Percentiles rank a stretch among this genome's conserved stretches.
Evolutionary conservation across 2,888 invertebrate genomes (phyloP).

Genomic region (Phytoseiulus persimilis): DNA sequence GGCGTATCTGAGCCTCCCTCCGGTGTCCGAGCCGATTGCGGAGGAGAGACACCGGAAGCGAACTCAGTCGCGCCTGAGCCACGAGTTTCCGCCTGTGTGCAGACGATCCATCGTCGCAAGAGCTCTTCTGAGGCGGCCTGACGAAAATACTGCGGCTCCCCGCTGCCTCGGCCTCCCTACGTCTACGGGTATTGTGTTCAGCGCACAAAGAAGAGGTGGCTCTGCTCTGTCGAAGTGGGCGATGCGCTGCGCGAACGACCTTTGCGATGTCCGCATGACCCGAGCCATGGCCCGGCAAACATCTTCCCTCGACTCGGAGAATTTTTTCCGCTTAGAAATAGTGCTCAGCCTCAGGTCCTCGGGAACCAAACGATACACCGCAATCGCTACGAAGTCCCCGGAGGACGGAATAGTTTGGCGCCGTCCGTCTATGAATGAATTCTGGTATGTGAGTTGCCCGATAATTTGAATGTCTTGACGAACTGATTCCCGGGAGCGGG

Average conservation of each 20-base stretch:
- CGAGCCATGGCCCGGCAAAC: background rate
- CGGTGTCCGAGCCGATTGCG: background rate
- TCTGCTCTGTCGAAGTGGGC: background rate
- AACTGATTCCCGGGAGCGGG: too few relatives aligned
- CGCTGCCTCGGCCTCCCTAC: background rate
- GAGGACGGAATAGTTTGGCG: too few relatives aligned
- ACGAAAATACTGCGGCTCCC: background rate
- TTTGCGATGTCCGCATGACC: background rate
- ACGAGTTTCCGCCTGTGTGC: background rate
- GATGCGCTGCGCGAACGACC: background rate
- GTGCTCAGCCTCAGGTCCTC: too few relatives aligned
- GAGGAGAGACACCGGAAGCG: background rate
- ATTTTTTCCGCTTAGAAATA: background rate
- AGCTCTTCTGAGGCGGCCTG: background rate
- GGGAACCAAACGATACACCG: too few relatives aligned
- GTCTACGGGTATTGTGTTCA: background rate
- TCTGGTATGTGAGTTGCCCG: too few relatives aligned
- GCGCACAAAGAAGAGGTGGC: too few relatives aligned
- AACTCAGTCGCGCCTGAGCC: background rate
- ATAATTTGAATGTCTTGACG: too few relatives aligned
- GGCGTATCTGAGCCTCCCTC: background rate
- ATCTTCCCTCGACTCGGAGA: background rate
- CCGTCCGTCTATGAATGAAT: too few relatives aligned
- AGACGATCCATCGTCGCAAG: background rate
- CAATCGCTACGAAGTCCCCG: too few relatives aligned